Evolutionary conservation across 2,113 vertebrate genomes (phyloP).

Genomic region (Camarhynchus parvulus): DNA sequence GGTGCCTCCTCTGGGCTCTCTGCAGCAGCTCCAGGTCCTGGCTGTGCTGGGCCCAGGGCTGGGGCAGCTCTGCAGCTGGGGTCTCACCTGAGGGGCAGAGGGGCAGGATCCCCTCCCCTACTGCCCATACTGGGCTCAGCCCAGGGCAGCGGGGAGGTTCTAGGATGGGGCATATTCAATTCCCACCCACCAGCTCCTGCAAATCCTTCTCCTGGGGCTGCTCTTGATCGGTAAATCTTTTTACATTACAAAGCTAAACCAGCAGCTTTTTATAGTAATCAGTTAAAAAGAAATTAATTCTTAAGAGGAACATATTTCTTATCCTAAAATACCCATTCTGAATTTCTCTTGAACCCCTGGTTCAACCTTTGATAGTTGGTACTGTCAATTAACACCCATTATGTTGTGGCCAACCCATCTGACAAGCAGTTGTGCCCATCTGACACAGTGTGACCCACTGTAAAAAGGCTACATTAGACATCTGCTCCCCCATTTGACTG

Average conservation of each 20-base stretch:
- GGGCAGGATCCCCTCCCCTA: neutral
- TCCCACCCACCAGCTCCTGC: neutral
- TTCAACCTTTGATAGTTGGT: neutral
- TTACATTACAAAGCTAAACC: neutral
- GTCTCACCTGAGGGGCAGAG: neutral
- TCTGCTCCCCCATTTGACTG: constrained; percentile 30
- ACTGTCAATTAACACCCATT: neutral
- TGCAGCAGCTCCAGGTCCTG: neutral
- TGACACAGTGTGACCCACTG: neutral
- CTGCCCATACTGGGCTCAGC: neutral
- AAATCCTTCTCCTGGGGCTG: neutral
- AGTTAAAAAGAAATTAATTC: neutral
- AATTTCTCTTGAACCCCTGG: neutral
- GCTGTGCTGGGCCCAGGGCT: neutral
- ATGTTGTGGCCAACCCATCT: neutral
- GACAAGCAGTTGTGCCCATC: neutral
- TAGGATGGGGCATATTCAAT: too few relatives aligned
- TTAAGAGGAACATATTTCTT: neutral
- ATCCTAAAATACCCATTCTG: neutral
- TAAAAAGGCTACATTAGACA: constrained; percentile 35
- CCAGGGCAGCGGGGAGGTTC: neutral
- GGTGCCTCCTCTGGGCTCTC: neutral
- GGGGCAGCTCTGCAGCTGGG: neutral
- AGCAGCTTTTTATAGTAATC: neutral
- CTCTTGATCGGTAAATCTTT: neutral